Evolutionary conservation across 2,797 vertebrate species (phyloP), one percentile per base, ranked within the genome.

Genomic region (Galaxias olidus): DNA sequence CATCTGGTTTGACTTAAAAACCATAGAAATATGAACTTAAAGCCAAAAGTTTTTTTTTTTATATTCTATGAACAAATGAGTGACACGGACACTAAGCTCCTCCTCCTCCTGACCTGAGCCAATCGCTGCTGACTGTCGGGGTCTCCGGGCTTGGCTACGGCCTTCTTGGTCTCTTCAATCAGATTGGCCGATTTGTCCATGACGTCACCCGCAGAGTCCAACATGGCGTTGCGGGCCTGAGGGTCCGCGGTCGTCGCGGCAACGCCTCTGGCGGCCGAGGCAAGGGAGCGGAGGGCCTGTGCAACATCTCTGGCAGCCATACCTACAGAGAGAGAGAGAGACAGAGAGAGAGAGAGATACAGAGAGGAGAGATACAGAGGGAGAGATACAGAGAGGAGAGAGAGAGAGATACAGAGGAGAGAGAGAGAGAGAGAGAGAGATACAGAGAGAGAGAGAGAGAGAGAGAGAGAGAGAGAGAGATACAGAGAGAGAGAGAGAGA

Each of bases 151-250:
- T 94, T 97, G 69, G 93, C 88, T 6, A 98, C 90, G 0, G 96
- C 95, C 68, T 95, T 94, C 84, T 96, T 96, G 0, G 96, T 96
- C 81, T 98, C 97, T 75, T 98, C 96, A 0, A 99, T 96, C 46
- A 99, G 94, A 80, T 95, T 98, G 81, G 91, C 93, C 0, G 97
- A 96, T 79, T 98, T 99, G 73, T 99, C 97, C 92, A 98, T 95
- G 61, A 97, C 95, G 0, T 97, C 95, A 0, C 90, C 87, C 4
- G 97, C 95, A 0, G 95, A 96, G 77, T 99, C 97, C 69, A 99
- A 86, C 87, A 95, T 93, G 60, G 96, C 94, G 0, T 78, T 89
- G 58, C 96, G 92, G 0, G 92, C 94, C 4, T 90, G 83, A 0
- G 89, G 79, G 63, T 98, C 95, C 0, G 84, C 79, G 0, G 96